A percentile compares a stretch with the other conserved stretches of the same genome.
phyloP scores from a whole-genome alignment of 2,113 vertebrate genomes.

The Oceanodroma tethys region DNA sequence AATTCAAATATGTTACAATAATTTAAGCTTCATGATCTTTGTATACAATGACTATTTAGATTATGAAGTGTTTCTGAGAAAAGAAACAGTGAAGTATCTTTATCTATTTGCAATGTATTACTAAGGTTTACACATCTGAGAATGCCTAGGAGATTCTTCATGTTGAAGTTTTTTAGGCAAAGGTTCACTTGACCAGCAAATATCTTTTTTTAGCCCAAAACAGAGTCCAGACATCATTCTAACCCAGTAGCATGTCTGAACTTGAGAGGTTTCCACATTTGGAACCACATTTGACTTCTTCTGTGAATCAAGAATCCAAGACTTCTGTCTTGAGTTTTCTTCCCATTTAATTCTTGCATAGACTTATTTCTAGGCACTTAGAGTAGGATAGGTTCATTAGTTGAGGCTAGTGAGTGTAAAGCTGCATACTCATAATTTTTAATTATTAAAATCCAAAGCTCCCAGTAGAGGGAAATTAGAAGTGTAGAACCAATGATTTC shows the following conservation, averaged over 20 bases:
- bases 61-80: not conserved
- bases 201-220: not conserved
- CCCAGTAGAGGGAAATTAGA: not conserved
- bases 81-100: not conserved
- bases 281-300: not conserved
- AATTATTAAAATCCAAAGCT: not conserved
- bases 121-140: not conserved
- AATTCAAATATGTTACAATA: not conserved
- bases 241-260: not conserved
- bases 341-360: not conserved
- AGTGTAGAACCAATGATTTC: not conserved
- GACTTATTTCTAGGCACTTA: not conserved
- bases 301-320: not conserved
- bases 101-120: not conserved
- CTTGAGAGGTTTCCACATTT: not conserved
- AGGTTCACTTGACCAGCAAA: not conserved
- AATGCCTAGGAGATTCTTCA: not conserved
- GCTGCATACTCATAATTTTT: not conserved
- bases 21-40: not conserved
- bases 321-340: not conserved
- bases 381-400: not conserved
- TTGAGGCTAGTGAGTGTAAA: not conserved
- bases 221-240: not conserved
- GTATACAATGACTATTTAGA: not conserved
- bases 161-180: not conserved